Conservation (phyloP, 2,797 vertebrate genomes). For the Botia kubotai region DNA sequence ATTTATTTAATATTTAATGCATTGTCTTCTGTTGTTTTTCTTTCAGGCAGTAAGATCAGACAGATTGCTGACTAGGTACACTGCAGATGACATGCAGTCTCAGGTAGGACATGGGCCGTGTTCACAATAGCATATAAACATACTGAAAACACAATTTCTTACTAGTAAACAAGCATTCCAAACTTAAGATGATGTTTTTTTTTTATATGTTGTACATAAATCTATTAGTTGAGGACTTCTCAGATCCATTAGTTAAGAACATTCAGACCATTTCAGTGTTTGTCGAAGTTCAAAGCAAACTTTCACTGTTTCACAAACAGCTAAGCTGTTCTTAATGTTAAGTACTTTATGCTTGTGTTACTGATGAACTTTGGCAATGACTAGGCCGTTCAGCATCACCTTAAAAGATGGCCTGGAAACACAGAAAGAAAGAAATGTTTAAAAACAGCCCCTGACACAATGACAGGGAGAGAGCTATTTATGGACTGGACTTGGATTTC, state of each 20-base stretch:
- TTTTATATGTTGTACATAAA: not conserved
- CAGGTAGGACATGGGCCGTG: constrained; percentile 71
- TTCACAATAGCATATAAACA: not conserved
- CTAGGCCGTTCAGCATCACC: constrained; percentile 36
- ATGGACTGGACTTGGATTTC: constrained; percentile 56
- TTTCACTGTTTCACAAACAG: not conserved
- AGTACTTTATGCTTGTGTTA: constrained; percentile 5
- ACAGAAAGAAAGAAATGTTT: constrained; percentile 40
- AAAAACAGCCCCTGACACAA: constrained; percentile 35
- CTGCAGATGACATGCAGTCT: constrained; percentile 79
- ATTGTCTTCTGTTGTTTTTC: constrained; percentile 36
- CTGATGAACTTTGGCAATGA: constrained; percentile 27
- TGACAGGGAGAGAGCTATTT: constrained; percentile 45
- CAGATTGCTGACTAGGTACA: constrained; percentile 50
- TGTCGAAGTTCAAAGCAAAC: not conserved
- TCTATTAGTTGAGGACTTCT: not conserved
- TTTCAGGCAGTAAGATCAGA: constrained; percentile 62
- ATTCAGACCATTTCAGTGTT: constrained; percentile 31
- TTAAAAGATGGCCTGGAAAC: constrained; percentile 31
- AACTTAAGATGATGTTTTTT: too few species aligned
- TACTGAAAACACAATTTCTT: not conserved
- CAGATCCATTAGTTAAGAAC: not conserved
- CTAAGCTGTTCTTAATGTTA: constrained; percentile 5
- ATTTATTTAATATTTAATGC: not conserved
- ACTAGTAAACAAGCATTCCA: not conserved